Percentiles rank a stretch among this genome's conserved stretches.
phyloP scores from a whole-genome alignment of 2,888 invertebrate genomes.

The Heliconius sara region DNA sequence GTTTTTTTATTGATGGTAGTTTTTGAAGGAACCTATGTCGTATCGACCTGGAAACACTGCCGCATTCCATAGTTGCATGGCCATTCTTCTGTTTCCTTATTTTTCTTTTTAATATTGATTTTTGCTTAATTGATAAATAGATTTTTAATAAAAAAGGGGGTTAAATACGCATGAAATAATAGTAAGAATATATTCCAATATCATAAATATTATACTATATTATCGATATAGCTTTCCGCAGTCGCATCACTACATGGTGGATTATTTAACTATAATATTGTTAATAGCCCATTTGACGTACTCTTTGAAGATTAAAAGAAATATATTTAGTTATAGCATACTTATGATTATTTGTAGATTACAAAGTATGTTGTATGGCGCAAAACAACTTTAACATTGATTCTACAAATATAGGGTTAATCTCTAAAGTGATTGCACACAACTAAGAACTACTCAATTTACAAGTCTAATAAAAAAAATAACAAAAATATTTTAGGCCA shows the following conservation, averaged over 20 bases:
- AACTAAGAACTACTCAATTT: neutral
- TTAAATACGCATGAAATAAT: neutral
- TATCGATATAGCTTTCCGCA: neutral
- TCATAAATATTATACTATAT: neutral
- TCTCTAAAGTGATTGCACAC: neutral
- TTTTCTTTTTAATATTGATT: no score
- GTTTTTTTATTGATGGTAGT: no score
- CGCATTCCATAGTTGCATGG: no score
- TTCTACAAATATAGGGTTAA: neutral
- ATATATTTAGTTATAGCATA: conserved; percentile 29
- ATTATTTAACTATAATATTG: conserved; percentile 61
- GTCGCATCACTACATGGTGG: conserved; percentile 48
- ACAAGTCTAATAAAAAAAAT: no score
- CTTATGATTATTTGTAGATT: conserved; percentile 18
- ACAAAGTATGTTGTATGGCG: neutral
- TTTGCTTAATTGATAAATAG: no score
- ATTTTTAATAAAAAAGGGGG: no score
- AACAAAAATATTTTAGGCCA: no score
- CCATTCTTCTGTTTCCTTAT: no score
- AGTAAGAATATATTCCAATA: neutral
- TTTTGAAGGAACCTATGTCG: no score
- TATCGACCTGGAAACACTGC: no score
- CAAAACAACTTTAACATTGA: neutral
- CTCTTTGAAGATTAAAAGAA: conserved; percentile 70
- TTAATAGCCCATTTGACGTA: conserved; percentile 53